Percentiles rank a stretch among this genome's conserved stretches.
Conservation (phyloP, 2,888 invertebrate genomes). For the Aphidoletes aphidimyza region DNA sequence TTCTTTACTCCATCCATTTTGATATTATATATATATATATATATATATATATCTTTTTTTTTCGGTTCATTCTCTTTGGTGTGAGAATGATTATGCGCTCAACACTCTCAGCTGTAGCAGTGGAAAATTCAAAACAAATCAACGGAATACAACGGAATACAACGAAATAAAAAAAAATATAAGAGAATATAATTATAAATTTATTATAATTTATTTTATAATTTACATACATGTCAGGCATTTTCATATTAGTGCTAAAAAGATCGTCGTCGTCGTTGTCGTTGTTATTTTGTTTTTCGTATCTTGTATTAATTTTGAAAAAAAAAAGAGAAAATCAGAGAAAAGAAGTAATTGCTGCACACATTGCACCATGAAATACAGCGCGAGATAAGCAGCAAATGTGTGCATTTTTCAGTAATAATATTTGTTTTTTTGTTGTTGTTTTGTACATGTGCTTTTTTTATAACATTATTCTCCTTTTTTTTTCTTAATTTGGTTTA, state of each 20-base stretch:
- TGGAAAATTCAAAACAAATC: background rate
- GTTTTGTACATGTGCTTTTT: background rate
- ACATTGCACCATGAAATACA: background rate
- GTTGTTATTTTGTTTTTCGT: background rate
- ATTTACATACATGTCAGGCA: background rate
- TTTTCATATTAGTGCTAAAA: background rate
- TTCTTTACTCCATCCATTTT: too few species aligned
- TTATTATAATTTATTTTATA: background rate
- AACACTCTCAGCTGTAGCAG: background rate
- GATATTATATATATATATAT: too few species aligned
- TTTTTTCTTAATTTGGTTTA: background rate
- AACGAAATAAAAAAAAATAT: too few species aligned
- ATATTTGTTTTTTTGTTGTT: background rate
- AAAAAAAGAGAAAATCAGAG: slow-evolving; percentile 5
- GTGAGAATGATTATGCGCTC: background rate
- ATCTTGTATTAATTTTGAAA: too few species aligned
- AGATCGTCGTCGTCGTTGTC: background rate
- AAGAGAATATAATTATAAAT: background rate
- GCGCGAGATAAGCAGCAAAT: background rate
- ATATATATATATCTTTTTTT: background rate
- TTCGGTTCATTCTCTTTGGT: background rate
- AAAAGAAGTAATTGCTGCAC: background rate
- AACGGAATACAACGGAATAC: too few species aligned
- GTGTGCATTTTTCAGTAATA: background rate
- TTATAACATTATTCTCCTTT: too few species aligned